Evolutionary conservation across 2,113 vertebrate genomes (phyloP).

Genomic region (Malurus melanocephalus): DNA sequence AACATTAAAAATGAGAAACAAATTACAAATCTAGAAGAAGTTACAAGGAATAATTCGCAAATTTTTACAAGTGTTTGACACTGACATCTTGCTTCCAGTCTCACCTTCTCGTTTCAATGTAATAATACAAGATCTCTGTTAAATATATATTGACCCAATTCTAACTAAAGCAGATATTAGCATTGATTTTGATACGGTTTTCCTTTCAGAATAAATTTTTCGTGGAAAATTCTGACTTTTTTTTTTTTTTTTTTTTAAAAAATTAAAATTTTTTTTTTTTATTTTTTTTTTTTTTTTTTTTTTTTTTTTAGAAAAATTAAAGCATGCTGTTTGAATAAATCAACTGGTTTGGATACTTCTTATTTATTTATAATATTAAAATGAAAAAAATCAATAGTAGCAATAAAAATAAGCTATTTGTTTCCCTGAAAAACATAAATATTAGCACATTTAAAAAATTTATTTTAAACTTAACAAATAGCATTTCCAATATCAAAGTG

Average conservation of each 20-base stretch:
- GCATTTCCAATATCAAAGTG: neutral
- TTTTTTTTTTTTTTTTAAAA: neutral
- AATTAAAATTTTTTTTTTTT: no score
- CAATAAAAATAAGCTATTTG: neutral
- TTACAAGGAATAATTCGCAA: conserved; percentile 44
- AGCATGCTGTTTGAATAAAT: neutral
- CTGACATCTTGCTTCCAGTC: neutral
- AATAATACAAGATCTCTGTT: neutral
- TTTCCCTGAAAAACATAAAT: neutral
- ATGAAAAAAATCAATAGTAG: neutral
- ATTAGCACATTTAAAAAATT: neutral
- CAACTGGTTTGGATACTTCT: neutral
- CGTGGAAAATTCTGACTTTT: neutral
- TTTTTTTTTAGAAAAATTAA: neutral
- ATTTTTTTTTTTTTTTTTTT: neutral
- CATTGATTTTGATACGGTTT: neutral
- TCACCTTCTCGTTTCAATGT: conserved; percentile 20
- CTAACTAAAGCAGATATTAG: neutral
- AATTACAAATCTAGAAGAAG: neutral
- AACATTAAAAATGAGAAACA: neutral
- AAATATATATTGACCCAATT: conserved; percentile 20
- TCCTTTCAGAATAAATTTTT: neutral
- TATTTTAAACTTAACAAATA: neutral
- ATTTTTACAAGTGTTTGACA: conserved; percentile 18
- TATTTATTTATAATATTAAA: neutral